Evolutionary conservation across 2,888 invertebrate genomes (phyloP).

Genomic region (Melolontha melolontha): DNA sequence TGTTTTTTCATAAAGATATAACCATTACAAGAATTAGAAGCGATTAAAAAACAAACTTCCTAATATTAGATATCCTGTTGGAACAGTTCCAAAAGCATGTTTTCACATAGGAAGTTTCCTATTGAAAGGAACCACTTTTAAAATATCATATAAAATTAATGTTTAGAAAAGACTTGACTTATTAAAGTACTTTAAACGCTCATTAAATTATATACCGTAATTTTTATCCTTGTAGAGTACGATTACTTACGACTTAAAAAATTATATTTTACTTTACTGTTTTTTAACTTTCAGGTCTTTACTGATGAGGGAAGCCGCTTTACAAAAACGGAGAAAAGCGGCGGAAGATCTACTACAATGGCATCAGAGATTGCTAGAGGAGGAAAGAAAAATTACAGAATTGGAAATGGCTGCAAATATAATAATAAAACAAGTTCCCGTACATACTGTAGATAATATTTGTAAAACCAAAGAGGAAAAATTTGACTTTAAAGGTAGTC

Average conservation of each 20-base stretch:
- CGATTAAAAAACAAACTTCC: slow-evolving; percentile 61
- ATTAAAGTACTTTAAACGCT: slow-evolving; percentile 6
- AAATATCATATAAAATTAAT: slow-evolving; percentile 57
- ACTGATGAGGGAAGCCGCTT: slow-evolving; percentile 66
- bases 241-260: not conserved
- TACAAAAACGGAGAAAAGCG: slow-evolving; percentile 65
- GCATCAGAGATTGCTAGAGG: slow-evolving; percentile 68
- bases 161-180: slow-evolving; percentile 32
- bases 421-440: slow-evolving; percentile 56
- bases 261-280: not conserved
- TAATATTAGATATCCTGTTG: slow-evolving; percentile 66
- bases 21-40: slow-evolving; percentile 53
- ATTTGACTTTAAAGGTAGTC: slow-evolving; percentile 58
- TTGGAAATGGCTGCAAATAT: slow-evolving; percentile 65
- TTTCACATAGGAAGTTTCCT: slow-evolving; percentile 61
- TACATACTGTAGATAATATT: slow-evolving; percentile 24
- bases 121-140: slow-evolving; percentile 60
- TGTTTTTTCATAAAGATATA: slow-evolving; percentile 19
- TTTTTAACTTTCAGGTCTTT: slow-evolving; percentile 58
- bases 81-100: slow-evolving; percentile 59
- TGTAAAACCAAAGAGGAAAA: slow-evolving; percentile 43
- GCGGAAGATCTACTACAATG: slow-evolving; percentile 68
- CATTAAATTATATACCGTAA: slow-evolving; percentile 1
- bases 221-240: not conserved
- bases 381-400: slow-evolving; percentile 67